Conservation (phyloP, 2,113 vertebrate genomes). For the Apteryx mantelli region DNA sequence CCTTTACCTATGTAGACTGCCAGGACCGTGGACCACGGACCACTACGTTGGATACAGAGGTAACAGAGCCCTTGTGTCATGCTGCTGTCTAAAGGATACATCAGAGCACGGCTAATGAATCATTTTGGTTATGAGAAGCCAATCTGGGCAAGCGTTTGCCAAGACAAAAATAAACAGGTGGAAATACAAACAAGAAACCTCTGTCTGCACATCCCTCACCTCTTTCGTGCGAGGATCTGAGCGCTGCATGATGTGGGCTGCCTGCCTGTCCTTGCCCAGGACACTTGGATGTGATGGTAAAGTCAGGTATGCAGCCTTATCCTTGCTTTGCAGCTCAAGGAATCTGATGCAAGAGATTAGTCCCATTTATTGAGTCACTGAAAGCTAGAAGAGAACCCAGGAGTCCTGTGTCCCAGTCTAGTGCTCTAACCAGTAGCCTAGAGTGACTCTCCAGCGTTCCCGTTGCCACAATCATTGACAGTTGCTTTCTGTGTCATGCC, state of each 20-base stretch:
- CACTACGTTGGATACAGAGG: rapidly evolving
- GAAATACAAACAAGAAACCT: background rate
- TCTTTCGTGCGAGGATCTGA: background rate
- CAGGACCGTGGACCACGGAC: background rate
- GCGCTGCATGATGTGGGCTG: background rate
- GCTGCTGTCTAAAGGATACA: background rate
- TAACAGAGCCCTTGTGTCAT: background rate
- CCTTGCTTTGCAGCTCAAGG: background rate
- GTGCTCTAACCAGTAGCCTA: background rate
- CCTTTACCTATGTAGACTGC: background rate
- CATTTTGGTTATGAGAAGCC: background rate
- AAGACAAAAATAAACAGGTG: background rate
- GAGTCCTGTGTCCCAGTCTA: rapidly evolving
- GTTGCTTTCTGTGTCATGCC: background rate
- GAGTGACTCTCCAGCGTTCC: too few relatives aligned
- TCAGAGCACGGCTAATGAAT: too few relatives aligned
- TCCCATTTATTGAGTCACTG: background rate
- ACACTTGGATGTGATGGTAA: too few relatives aligned
- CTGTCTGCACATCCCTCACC: background rate
- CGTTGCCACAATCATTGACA: rapidly evolving
- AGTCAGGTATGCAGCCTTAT: too few relatives aligned
- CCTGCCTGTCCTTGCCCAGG: background rate
- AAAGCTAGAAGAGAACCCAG: background rate
- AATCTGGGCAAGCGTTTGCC: too few relatives aligned
- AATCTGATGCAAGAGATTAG: background rate